These are phyloP conservation scores for Geodia barretti DNA, from an alignment of 37 sponge, comb jelly and placozoan species.

Conservation along the genomic window DNA sequence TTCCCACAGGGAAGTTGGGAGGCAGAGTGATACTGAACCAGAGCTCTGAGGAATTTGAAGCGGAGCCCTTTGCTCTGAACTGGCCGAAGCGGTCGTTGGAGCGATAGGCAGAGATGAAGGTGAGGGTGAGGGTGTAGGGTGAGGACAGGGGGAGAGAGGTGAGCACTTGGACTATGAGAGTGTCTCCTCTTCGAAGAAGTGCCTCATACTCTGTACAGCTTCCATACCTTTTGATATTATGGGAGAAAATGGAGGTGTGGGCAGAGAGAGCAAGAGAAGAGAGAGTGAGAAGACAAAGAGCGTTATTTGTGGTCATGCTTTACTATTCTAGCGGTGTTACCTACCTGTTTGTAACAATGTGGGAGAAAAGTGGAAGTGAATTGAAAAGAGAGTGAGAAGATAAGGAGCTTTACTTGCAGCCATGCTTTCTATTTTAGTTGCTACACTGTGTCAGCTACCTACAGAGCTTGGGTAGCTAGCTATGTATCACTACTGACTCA, in stretches of 20 bases:
- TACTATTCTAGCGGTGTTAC: background rate
- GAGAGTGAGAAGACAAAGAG: background rate
- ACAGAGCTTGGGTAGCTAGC: too few species aligned
- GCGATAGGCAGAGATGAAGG: constrained; percentile 61
- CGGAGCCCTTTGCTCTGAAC: constrained; percentile 62
- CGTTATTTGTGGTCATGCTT: too few species aligned
- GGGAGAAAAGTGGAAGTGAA: background rate
- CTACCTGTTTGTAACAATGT: background rate
- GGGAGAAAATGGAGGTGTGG: background rate
- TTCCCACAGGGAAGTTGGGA: constrained; percentile 74
- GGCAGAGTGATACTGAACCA: constrained; percentile 75
- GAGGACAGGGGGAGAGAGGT: constrained; percentile 25
- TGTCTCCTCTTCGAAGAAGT: constrained; percentile 55
- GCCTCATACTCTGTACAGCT: background rate
- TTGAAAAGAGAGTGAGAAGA: background rate
- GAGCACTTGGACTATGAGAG: constrained; percentile 47
- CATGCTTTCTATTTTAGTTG: too few species aligned
- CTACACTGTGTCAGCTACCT: too few species aligned
- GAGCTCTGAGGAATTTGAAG: constrained; percentile 33
- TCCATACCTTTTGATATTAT: too few species aligned
- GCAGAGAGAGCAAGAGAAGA: background rate
- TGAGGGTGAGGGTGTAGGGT: constrained; percentile 54
- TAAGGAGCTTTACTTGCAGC: too few species aligned
- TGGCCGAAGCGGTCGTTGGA: constrained; percentile 68
- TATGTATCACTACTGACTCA: background rate